A percentile compares a stretch with the other conserved stretches of the same genome.
phyloP scores from a whole-genome alignment of 2,888 invertebrate genomes.

The Andricus quercusramuli region DNA sequence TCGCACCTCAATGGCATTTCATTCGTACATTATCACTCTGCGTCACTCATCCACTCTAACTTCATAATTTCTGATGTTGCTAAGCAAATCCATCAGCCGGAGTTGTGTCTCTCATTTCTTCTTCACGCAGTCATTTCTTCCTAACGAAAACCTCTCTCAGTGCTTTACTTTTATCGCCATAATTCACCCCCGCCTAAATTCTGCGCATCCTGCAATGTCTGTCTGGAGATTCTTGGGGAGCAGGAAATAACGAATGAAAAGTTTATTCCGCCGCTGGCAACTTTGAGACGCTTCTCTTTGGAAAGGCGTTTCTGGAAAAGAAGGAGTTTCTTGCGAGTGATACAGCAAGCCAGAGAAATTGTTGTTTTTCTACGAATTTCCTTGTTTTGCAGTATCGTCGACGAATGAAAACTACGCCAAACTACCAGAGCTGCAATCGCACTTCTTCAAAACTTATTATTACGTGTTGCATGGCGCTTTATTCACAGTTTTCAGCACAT shows the following conservation, averaged over 20 bases:
- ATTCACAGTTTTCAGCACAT: constrained; percentile 52
- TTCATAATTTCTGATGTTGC: constrained; percentile 13
- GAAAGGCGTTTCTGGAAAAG: background rate
- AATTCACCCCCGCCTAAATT: constrained; percentile 1
- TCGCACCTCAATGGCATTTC: constrained; percentile 16
- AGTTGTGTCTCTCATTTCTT: constrained; percentile 6
- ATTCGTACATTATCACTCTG: constrained; percentile 14
- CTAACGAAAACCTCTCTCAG: constrained; percentile 14
- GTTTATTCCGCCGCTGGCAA: background rate
- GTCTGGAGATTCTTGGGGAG: constrained; percentile 5
- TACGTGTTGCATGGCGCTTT: constrained; percentile 56
- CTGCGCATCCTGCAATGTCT: constrained; percentile 2
- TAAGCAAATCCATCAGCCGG: constrained; percentile 7
- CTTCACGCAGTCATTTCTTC: constrained; percentile 19
- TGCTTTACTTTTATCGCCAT: constrained; percentile 1
- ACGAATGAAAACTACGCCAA: constrained; percentile 31
- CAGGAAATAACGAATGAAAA: constrained; percentile 8
- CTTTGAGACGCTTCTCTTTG: background rate
- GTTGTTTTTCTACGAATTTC: constrained; percentile 30
- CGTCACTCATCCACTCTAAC: constrained; percentile 11
- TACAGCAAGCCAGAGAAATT: background rate
- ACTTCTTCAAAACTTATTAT: constrained; percentile 36
- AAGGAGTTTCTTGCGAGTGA: background rate
- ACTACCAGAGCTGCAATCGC: constrained; percentile 30
- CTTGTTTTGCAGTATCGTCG: constrained; percentile 39